A percentile compares a stretch with the other conserved stretches of the same genome.
Evolutionary conservation across 1,140 invertebrate genomes (phyloP).

Genomic region (Eriosoma lanigerum): DNA sequence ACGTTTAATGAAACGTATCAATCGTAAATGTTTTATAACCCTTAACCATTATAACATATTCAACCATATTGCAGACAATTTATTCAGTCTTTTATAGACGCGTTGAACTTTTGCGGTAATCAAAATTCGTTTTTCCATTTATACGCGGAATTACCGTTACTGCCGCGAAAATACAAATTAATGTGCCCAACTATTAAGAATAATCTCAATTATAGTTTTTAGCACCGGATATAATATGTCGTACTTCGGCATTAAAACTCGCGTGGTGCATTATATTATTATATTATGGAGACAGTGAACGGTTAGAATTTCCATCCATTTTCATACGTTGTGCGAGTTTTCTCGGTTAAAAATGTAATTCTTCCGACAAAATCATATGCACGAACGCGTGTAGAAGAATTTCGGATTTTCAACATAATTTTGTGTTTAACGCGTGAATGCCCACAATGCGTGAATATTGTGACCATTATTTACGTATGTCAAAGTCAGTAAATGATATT

Average conservation of each 20-base stretch:
- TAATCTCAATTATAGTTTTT: neutral
- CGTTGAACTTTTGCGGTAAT: neutral
- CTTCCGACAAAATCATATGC: no score
- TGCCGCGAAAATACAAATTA: neutral
- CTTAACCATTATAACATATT: neutral
- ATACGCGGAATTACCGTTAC: neutral
- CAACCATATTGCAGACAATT: neutral
- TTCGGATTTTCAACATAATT: neutral
- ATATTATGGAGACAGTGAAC: neutral
- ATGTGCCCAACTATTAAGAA: neutral
- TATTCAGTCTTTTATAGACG: neutral
- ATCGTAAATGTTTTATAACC: neutral
- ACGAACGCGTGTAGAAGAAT: no score
- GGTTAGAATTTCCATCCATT: neutral
- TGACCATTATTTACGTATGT: neutral
- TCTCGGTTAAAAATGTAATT: no score
- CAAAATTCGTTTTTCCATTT: neutral
- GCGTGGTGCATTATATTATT: neutral
- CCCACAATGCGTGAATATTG: neutral
- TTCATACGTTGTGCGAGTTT: no score
- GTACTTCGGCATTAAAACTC: no score
- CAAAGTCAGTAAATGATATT: neutral
- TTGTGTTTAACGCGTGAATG: neutral
- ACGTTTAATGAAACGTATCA: neutral
- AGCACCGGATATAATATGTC: neutral